A percentile compares a stretch with the other conserved stretches of the same genome.
These are phyloP conservation scores for Tenebrosternarchus preto DNA, from an alignment of 2,113 vertebrate species.

Conservation along the genomic window DNA sequence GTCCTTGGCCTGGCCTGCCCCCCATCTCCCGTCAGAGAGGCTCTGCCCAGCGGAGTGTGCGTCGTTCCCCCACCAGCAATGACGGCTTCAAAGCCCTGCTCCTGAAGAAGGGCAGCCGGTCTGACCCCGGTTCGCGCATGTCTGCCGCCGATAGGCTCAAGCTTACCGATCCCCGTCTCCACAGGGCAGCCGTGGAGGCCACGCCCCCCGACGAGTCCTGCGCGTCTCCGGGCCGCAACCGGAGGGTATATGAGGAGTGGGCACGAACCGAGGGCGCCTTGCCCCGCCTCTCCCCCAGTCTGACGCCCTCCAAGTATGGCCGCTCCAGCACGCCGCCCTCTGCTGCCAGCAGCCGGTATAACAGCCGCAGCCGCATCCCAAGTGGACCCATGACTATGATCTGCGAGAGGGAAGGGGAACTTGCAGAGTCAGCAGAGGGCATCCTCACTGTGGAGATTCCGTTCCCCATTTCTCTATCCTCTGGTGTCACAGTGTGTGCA, in stretches of 20 bases:
- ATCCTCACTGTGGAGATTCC: slow-evolving; percentile 43
- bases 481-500: slow-evolving; percentile 59
- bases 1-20: slow-evolving; percentile 68
- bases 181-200: slow-evolving; percentile 62
- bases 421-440: slow-evolving; percentile 70
- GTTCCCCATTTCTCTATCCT: slow-evolving; percentile 50
- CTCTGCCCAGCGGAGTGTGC: slow-evolving; percentile 70
- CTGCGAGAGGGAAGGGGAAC: slow-evolving; percentile 83
- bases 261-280: slow-evolving; percentile 79
- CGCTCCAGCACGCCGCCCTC: slow-evolving; percentile 86
- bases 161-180: slow-evolving; percentile 75
- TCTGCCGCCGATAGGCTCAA: slow-evolving; percentile 87
- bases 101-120: slow-evolving; percentile 86
- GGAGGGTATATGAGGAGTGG: slow-evolving; percentile 80
- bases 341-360: slow-evolving; percentile 85
- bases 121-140: slow-evolving; percentile 79
- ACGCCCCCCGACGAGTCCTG: slow-evolving; percentile 56
- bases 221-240: slow-evolving; percentile 64
- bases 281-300: slow-evolving; percentile 73
- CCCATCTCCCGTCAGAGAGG: slow-evolving; percentile 71
- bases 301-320: slow-evolving; percentile 68
- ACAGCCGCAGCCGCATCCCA: slow-evolving; percentile 79
- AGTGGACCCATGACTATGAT: slow-evolving; percentile 92
- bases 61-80: slow-evolving; percentile 77
- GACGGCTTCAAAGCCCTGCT: slow-evolving; percentile 92